Evolutionary conservation across 1,140 invertebrate genomes (phyloP).

Genomic region (Plectrocnemia conspersa): DNA sequence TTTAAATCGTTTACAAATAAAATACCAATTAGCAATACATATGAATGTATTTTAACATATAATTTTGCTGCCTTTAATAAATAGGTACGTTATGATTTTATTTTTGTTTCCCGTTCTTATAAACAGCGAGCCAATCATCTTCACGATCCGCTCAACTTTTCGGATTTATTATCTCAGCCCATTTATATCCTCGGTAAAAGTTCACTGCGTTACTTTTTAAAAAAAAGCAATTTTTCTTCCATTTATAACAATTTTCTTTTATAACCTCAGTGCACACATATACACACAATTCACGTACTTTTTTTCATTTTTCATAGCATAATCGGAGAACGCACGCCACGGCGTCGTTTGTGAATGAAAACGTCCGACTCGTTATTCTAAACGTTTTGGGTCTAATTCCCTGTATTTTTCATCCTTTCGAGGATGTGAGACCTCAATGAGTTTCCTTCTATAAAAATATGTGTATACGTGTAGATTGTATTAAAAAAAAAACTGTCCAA

Average conservation of each 20-base stretch:
- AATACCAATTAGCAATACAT: too few species aligned
- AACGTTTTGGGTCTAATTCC: background rate
- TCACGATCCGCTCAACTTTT: background rate
- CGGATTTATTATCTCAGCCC: conserved; percentile 4
- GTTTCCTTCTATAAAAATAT: too few species aligned
- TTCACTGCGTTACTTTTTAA: background rate
- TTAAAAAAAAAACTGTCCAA: too few species aligned
- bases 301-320: too few species aligned
- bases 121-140: conserved; percentile 1
- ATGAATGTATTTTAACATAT: too few species aligned
- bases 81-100: background rate
- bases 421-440: too few species aligned
- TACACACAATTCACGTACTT: too few species aligned
- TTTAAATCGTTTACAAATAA: too few species aligned
- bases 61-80: too few species aligned
- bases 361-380: background rate
- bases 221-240: conserved; percentile 1
- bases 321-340: background rate
- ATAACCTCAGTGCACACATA: background rate
- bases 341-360: background rate
- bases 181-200: background rate
- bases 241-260: conserved; percentile 10
- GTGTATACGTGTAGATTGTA: too few species aligned
- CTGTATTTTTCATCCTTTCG: background rate
- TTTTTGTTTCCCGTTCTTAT: background rate